Conservation (phyloP, 2,888 invertebrate species). For the Calliscelio sp. region DNA sequence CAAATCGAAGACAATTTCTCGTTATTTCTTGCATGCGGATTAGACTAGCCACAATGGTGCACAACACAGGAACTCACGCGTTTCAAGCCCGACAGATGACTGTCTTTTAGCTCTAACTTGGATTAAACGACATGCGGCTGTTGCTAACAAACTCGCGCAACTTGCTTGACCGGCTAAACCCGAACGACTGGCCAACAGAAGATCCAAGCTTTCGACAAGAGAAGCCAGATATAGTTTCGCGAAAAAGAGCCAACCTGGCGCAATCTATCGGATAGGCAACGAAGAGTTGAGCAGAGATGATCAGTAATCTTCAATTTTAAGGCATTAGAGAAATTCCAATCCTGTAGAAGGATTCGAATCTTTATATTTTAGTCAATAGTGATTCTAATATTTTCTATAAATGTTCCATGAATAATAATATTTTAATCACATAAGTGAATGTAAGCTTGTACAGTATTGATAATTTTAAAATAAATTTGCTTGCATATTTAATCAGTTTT, state of each 20-base stretch:
- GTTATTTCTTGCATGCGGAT: slow-evolving; percentile 35
- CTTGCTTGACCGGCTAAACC: slow-evolving; percentile 38
- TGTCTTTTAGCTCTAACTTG: neutral
- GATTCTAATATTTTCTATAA: no score
- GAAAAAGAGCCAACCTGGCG: slow-evolving; percentile 36
- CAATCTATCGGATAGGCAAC: slow-evolving; percentile 28
- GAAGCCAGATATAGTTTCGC: slow-evolving; percentile 26
- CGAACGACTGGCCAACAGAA: slow-evolving; percentile 26
- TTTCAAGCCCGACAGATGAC: slow-evolving; percentile 19
- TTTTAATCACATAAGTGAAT: no score
- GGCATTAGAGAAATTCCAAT: no score
- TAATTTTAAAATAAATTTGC: no score
- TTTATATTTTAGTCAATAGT: no score
- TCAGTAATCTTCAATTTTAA: no score
- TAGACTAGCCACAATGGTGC: neutral
- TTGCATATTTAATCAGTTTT: no score
- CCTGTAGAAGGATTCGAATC: no score
- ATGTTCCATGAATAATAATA: no score
- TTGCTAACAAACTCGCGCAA: slow-evolving; percentile 39
- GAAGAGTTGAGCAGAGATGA: neutral
- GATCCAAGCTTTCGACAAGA: slow-evolving; percentile 27
- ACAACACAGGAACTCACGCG: slow-evolving; percentile 20
- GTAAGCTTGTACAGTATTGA: no score
- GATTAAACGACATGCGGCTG: slow-evolving; percentile 32
- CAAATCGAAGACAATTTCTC: no score